phyloP scores from a whole-genome alignment of 1,140 invertebrate species.

The Magallana gigas region DNA sequence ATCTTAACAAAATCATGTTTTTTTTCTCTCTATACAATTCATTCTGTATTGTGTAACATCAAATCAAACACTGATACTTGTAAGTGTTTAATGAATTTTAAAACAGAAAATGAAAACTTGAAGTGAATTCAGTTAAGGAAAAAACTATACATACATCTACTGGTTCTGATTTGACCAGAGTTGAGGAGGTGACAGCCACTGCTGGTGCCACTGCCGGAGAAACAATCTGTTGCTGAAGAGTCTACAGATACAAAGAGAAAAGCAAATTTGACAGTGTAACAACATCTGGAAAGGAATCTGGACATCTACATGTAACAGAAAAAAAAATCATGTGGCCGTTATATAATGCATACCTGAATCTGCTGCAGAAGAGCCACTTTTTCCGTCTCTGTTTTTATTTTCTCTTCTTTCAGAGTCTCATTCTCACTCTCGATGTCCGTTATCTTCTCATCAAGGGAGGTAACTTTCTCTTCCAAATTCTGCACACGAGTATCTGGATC shows the following conservation, averaged over 20 bases:
- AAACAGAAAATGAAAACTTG: no score
- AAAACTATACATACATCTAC: background rate
- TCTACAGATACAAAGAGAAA: background rate
- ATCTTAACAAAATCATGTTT: no score
- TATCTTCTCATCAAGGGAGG: constrained; percentile 75
- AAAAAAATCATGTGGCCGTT: no score
- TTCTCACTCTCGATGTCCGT: constrained; percentile 76
- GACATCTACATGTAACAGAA: no score
- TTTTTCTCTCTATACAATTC: no score
- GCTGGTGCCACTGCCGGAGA: background rate
- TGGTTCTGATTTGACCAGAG: constrained; percentile 5
- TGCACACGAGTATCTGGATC: constrained; percentile 49
- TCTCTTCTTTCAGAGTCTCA: constrained; percentile 74
- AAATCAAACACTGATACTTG: no score
- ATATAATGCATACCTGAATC: constrained; percentile 44
- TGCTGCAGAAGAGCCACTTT: constrained; percentile 56
- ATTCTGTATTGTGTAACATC: no score
- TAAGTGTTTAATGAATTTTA: no score
- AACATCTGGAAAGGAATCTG: no score
- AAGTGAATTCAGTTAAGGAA: no score
- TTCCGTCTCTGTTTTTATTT: constrained; percentile 63
- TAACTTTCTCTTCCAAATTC: constrained; percentile 52
- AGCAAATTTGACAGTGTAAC: background rate
- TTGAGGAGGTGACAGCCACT: constrained; percentile 27
- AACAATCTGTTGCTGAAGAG: constrained; percentile 41